Evolutionary conservation across 2,113 vertebrate genomes (phyloP).

Genomic region (Panurus biarmicus): DNA sequence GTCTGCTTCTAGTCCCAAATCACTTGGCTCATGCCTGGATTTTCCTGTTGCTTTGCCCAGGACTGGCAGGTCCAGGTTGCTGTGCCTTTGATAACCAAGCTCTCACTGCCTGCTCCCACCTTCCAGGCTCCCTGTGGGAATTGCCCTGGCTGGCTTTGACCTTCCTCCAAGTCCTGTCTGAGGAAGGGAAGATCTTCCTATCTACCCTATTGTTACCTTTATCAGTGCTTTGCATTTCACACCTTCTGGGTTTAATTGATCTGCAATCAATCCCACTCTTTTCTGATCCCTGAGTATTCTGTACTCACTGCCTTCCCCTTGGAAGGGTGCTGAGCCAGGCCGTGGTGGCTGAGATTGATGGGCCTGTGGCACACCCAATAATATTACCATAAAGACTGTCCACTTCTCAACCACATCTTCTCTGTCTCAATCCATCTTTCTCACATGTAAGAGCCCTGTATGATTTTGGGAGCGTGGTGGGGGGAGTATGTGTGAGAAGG

Average conservation of each 20-base stretch:
- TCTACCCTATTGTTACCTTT: not conserved
- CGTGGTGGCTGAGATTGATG: not conserved
- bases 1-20: not conserved
- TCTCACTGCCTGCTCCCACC: not conserved
- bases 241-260: not conserved
- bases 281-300: not conserved
- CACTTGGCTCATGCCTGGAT: not conserved
- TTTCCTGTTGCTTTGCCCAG: not conserved
- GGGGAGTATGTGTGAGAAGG: not conserved
- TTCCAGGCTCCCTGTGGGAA: not conserved
- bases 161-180: not conserved
- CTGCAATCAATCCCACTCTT: not conserved
- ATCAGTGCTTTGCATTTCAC: not conserved
- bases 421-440: slow-evolving; percentile 15
- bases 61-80: not conserved
- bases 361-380: not conserved
- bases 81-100: fast-evolving
- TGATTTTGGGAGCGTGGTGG: not conserved
- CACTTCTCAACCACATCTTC: not conserved
- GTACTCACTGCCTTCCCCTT: not conserved
- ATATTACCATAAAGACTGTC: not conserved
- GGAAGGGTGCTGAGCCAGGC: not conserved
- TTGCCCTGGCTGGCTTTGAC: not conserved
- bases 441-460: not conserved
- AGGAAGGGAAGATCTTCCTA: not conserved